Conservation (phyloP, 2,113 vertebrate species). For the Zapus hudsonius region DNA sequence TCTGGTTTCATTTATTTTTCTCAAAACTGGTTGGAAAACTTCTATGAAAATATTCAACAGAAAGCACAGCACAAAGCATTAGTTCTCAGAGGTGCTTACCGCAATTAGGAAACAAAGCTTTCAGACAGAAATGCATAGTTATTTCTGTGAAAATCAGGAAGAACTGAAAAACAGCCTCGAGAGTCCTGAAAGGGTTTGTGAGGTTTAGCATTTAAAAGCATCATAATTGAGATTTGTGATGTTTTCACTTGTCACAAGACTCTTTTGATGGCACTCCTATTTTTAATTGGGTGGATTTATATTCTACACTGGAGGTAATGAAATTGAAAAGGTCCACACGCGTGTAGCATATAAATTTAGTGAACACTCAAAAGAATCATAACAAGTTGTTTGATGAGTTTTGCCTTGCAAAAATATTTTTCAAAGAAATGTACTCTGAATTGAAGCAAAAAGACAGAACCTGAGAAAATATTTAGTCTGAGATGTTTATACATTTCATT, state of each 20-base stretch:
- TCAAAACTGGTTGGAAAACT: not conserved
- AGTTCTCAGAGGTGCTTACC: not conserved
- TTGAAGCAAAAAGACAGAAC: slow-evolving; percentile 56
- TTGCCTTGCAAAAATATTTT: slow-evolving; percentile 73
- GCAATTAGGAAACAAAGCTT: slow-evolving; percentile 5
- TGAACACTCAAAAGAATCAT: slow-evolving; percentile 52
- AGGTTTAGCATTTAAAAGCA: slow-evolving; percentile 42
- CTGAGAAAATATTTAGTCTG: slow-evolving; percentile 65
- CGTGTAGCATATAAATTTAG: slow-evolving; percentile 60
- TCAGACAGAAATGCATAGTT: slow-evolving; percentile 25
- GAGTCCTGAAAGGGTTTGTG: not conserved
- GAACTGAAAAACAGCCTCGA: not conserved
- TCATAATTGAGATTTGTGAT: slow-evolving; percentile 40
- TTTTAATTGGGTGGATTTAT: slow-evolving; percentile 59
- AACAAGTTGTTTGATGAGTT: slow-evolving; percentile 64
- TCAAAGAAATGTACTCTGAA: slow-evolving; percentile 52
- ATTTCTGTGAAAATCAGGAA: not conserved
- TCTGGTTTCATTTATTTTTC: not conserved
- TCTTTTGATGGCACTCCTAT: slow-evolving; percentile 21
- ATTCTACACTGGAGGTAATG: slow-evolving; percentile 22
- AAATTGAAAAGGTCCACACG: slow-evolving; percentile 44
- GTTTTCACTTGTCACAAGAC: slow-evolving; percentile 42
- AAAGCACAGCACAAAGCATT: slow-evolving; percentile 7
- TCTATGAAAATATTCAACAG: slow-evolving; percentile 46
- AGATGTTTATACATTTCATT: slow-evolving; percentile 62